Percentiles rank a stretch among this genome's conserved stretches.
Evolutionary conservation across 2,888 invertebrate genomes (phyloP).

Genomic region (Rhingia rostrata): DNA sequence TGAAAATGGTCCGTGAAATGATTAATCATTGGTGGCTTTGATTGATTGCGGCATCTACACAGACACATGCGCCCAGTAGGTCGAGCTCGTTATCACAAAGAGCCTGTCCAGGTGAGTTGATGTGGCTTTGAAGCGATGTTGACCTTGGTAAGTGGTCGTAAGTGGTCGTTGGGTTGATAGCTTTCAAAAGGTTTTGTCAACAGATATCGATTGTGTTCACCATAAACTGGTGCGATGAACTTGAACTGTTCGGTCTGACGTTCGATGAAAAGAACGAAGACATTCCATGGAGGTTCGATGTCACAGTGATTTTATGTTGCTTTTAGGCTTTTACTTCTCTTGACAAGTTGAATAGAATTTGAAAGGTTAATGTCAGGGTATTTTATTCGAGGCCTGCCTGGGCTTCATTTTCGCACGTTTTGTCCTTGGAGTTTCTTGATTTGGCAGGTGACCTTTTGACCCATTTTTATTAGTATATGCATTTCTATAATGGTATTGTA

Average conservation of each 20-base stretch:
- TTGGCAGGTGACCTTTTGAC: too few relatives aligned
- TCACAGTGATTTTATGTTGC: neutral
- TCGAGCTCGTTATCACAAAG: neutral
- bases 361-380: neutral
- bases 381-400: neutral
- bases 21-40: constrained; percentile 52
- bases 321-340: neutral
- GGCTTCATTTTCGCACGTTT: neutral
- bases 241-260: neutral
- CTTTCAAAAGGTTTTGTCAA: neutral
- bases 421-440: too few relatives aligned
- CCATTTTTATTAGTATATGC: too few relatives aligned
- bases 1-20: constrained; percentile 19
- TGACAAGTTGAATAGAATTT: neutral
- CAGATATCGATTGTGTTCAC: neutral
- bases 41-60: constrained; percentile 33
- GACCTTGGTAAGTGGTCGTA: constrained; percentile 23
- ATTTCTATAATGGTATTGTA: too few relatives aligned
- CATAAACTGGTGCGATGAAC: neutral
- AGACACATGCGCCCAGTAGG: neutral
- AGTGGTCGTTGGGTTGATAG: constrained; percentile 38
- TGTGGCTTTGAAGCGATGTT: constrained; percentile 6
- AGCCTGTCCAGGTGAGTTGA: constrained; percentile 12
- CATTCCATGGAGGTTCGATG: neutral
- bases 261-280: neutral